Evolutionary conservation across 2,888 invertebrate genomes (phyloP).

Genomic region (Agrotis puta): DNA sequence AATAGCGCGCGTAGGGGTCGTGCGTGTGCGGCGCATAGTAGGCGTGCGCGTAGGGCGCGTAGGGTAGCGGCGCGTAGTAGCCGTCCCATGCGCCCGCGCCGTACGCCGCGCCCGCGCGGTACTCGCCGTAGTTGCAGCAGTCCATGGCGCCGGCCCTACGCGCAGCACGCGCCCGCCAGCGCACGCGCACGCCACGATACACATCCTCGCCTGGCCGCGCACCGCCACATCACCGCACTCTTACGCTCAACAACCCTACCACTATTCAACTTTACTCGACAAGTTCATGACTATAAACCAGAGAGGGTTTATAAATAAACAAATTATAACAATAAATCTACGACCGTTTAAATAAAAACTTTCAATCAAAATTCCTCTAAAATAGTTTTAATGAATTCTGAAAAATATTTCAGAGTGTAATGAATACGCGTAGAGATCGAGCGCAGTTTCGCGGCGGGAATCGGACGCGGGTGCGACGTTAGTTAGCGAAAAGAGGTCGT

Average conservation of each 20-base stretch:
- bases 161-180: conserved; percentile 72
- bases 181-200: conserved; percentile 74
- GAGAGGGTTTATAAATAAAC: conserved; percentile 29
- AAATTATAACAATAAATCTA: conserved; percentile 40
- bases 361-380: conserved; percentile 49
- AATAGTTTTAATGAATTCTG: conserved; percentile 59
- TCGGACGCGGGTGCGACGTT: conserved; percentile 88
- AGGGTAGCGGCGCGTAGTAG: conserved; percentile 79
- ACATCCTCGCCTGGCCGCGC: conserved; percentile 78
- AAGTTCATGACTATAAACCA: conserved; percentile 61
- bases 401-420: conserved; percentile 64
- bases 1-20: conserved; percentile 87
- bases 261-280: conserved; percentile 46
- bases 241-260: conserved; percentile 68
- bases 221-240: conserved; percentile 78
- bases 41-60: conserved; percentile 77
- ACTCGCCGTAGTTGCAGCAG: conserved; percentile 90
- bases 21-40: conserved; percentile 85
- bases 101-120: conserved; percentile 83
- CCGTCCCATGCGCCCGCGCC: conserved; percentile 80
- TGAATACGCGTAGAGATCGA: conserved; percentile 77
- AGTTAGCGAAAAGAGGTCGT: conserved; percentile 90
- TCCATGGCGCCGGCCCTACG: conserved; percentile 85
- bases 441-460: conserved; percentile 87
- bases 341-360: conserved; percentile 36